A percentile compares a stretch with the other conserved stretches of the same genome.
Conservation (phyloP, 2,888 invertebrate species). For the Nemurella pictetii region DNA sequence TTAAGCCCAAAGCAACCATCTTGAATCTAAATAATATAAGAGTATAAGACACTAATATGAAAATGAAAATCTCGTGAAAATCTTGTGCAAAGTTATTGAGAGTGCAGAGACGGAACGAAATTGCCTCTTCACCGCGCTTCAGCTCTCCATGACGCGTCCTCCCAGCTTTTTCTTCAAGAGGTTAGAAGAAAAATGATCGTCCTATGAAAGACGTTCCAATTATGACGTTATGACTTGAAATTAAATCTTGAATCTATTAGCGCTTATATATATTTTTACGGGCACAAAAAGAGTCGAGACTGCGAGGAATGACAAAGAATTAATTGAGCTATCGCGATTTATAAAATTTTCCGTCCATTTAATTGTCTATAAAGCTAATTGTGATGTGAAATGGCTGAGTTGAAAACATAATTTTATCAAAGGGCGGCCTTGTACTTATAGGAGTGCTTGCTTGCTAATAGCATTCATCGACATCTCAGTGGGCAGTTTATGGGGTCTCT, state of each 20-base stretch:
- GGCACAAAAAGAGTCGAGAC: neutral
- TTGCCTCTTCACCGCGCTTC: slow-evolving; percentile 28
- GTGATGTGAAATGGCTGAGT: too few species aligned
- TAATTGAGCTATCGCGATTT: neutral
- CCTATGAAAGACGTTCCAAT: neutral
- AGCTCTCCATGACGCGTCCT: neutral
- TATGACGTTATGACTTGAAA: neutral
- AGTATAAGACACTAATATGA: slow-evolving; percentile 20
- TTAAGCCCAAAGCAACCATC: slow-evolving; percentile 19
- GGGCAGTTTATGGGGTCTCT: too few species aligned
- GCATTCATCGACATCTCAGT: too few species aligned
- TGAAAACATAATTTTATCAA: too few species aligned
- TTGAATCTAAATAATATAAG: slow-evolving; percentile 30
- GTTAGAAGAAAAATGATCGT: neutral
- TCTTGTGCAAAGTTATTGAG: slow-evolving; percentile 26
- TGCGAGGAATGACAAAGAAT: neutral
- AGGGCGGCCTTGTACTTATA: too few species aligned
- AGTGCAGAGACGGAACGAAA: slow-evolving; percentile 7
- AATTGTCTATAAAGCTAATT: too few species aligned
- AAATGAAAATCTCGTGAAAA: slow-evolving; percentile 29
- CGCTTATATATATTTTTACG: neutral
- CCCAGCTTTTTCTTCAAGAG: neutral
- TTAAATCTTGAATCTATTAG: neutral
- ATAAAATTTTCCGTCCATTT: too few species aligned
- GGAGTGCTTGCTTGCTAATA: too few species aligned